These are phyloP conservation scores for Taxidea taxus DNA, from an alignment of 2,113 vertebrate genomes.

Conservation along the genomic window DNA sequence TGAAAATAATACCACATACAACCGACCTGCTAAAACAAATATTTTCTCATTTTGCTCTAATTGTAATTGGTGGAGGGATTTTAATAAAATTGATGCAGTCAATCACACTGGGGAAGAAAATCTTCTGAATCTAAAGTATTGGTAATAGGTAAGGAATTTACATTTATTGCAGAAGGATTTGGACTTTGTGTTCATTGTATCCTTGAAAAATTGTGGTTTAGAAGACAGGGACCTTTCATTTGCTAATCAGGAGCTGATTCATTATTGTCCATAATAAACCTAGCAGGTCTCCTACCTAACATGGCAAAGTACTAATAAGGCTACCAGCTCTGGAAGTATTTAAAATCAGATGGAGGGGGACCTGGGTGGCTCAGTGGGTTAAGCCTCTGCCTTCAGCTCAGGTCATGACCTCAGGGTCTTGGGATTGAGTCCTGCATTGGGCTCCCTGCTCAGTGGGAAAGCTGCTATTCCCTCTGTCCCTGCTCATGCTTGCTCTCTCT, in stretches of 20 bases:
- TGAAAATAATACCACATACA: neutral
- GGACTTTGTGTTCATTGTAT: neutral
- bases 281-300: neutral
- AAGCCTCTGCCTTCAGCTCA: neutral
- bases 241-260: neutral
- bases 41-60: neutral
- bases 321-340: neutral
- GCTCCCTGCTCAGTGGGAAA: neutral
- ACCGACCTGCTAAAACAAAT: neutral
- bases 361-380: neutral
- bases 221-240: neutral
- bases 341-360: neutral
- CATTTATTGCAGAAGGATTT: neutral
- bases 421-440: accelerated
- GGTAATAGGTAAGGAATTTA: neutral
- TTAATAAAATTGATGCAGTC: neutral
- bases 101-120: neutral
- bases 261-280: neutral
- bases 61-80: neutral
- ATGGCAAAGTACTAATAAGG: neutral
- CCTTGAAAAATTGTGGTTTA: neutral
- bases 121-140: neutral
- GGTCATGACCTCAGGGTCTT: neutral
- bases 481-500: neutral
- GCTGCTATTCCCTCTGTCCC: neutral